Evolutionary conservation across 2,888 invertebrate genomes (phyloP), one percentile per base, ranked within the genome.

Genomic region (Tillus elongatus): DNA sequence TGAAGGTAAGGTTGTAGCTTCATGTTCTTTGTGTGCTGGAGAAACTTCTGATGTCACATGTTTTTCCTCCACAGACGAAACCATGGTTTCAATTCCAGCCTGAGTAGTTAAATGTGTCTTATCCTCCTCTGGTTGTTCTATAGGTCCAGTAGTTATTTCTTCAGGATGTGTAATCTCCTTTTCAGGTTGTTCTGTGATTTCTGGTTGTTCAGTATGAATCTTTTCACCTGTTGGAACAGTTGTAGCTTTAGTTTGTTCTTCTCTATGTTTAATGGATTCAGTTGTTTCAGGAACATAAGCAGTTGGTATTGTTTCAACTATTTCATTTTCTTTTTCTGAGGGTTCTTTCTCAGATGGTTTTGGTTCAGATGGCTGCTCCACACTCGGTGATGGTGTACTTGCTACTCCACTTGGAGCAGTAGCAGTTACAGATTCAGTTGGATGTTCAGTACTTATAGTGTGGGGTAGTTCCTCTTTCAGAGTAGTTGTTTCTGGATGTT

Each of bases 111-210:
- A 19, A n/a, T n/a, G n/a, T n/a, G n/a, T n/a, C n/a, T n/a, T n/a
- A n/a, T n/a, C n/a, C 10, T 29, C 30, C 30, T 8, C 11, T 3
- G 35, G 35, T 34, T 34, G 30, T n/a, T 40, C 31, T 9, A 24
- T 16, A 30, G 11, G 15, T 29, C 4, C n/a, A 26, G 11, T 12
- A 1, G 36, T 27, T 32, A 30, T 19, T 16, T 38, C 37, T 8
- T 39, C 48, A 40, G 28, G 50, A 41, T 50, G 43, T 33, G 50
- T 52, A 30, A 50, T 49, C 29, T 37, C 36, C 43, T 55, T 47
- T 31, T 51, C 49, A 13, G 47, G 49, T 10, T 45, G 46, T 36
- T 50, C 50, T 24, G 53, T 50, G 12, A 53, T 56, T 15, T 46
- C 33, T 38, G 50, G n/a, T n/a, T n/a, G n/a, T n/a, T n/a, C n/a